These are phyloP conservation scores for Psophia crepitans DNA, from an alignment of 2,113 vertebrate species.

Conservation along the genomic window DNA sequence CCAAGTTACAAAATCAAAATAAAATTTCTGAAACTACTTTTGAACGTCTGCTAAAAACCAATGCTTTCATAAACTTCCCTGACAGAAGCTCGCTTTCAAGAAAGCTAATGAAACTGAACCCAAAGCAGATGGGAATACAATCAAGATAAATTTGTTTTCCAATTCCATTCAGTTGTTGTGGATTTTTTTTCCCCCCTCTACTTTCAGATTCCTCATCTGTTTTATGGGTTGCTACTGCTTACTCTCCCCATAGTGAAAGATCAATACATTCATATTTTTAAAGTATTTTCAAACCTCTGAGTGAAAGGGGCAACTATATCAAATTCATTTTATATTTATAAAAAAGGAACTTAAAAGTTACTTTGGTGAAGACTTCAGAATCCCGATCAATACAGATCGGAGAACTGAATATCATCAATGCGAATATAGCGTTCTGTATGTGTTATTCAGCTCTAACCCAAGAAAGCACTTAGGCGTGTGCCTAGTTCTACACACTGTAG, in stretches of 20 bases:
- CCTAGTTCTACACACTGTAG: neutral
- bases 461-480: neutral
- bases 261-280: slow-evolving; percentile 64
- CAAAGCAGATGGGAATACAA: slow-evolving; percentile 56
- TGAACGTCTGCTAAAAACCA: neutral
- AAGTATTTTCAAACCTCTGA: slow-evolving; percentile 56
- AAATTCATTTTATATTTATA: slow-evolving; percentile 36
- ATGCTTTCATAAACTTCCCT: slow-evolving; percentile 10
- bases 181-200: slow-evolving; percentile 8
- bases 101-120: slow-evolving; percentile 47
- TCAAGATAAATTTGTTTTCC: slow-evolving; percentile 55
- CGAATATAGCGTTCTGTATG: neutral
- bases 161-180: slow-evolving; percentile 17
- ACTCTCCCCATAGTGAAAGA: slow-evolving; percentile 7
- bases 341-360: slow-evolving; percentile 26
- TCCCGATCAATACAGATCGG: slow-evolving; percentile 22
- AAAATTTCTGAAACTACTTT: neutral
- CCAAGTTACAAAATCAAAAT: neutral
- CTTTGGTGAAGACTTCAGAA: neutral
- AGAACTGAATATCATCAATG: neutral
- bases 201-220: slow-evolving; percentile 26
- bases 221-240: slow-evolving; percentile 30
- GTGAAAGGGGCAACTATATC: slow-evolving; percentile 29
- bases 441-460: neutral
- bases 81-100: slow-evolving; percentile 19